phyloP scores from a whole-genome alignment of 2,113 vertebrate species.

The Puffinus mauretanicus region DNA sequence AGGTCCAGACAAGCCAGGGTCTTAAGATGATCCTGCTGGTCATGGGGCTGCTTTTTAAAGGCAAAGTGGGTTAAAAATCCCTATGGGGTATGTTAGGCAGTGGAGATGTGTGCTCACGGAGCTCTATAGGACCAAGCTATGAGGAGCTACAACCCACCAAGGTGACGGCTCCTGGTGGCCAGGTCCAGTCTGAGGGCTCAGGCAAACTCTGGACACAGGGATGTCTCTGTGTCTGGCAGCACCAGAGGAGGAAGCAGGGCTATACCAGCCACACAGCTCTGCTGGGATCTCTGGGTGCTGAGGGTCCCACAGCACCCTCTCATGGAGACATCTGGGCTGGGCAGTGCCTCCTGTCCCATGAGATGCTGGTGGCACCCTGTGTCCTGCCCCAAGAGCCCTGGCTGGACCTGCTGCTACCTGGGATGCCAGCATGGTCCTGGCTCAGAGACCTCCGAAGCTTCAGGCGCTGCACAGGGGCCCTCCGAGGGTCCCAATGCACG shows the following conservation, averaged over 20 bases:
- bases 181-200: background rate
- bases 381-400: background rate
- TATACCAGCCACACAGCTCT: background rate
- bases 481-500: accelerated
- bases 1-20: background rate
- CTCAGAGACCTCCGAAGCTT: background rate
- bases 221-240: background rate
- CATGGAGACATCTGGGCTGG: slow-evolving; percentile 9
- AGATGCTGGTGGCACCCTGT: background rate
- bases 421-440: background rate
- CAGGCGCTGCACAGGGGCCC: background rate
- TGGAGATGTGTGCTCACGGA: background rate
- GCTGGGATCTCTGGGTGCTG: background rate
- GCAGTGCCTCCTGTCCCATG: background rate
- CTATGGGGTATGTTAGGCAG: background rate
- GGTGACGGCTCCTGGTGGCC: background rate
- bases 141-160: background rate
- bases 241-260: background rate
- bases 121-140: background rate
- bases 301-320: slow-evolving; percentile 57
- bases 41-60: background rate
- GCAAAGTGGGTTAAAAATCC: background rate
- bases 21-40: background rate
- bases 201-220: background rate
- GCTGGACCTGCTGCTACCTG: background rate